Evolutionary conservation across 2,113 vertebrate species (phyloP), one percentile per base, ranked within the genome.

Genomic region (Jaculus jaculus): DNA sequence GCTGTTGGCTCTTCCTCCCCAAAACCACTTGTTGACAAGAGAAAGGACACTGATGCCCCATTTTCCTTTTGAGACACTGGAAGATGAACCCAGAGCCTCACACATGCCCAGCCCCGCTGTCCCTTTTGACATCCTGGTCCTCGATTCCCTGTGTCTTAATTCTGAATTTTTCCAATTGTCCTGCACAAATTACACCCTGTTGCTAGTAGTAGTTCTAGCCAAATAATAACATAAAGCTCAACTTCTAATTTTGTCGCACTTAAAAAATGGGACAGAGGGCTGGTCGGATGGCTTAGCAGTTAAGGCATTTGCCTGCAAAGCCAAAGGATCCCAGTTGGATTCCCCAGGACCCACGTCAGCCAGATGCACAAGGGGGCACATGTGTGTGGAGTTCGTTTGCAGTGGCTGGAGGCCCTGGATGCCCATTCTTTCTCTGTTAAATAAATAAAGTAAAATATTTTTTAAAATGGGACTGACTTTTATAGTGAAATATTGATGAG

Each of bases 221-320:
- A 34, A 85, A 34, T 8, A 23, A 92, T 74, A 93, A 37, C 32
- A 54, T 20, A 11, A 83, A 90, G 54, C 54, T 91, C 61, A 61
- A 30, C 66, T 68, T 78, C 79, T 90, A 82, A 51, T 83, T 89
- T 74, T 51, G 37, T 42, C 24, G 71, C 71, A 39, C 63, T 74
- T 77, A 28, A 7, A 71, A 17, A 18, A 11, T n/a, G 32, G 8
- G 23, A 28, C 20, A n/a, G n/a, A n/a, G n/a, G n/a, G n/a, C n/a
- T n/a, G n/a, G n/a, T n/a, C n/a, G n/a, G n/a, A n/a, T n/a, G n/a
- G n/a, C n/a, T n/a, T n/a, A n/a, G n/a, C n/a, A n/a, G n/a, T n/a
- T n/a, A n/a, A n/a, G n/a, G n/a, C n/a, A n/a, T n/a, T n/a, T n/a
- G n/a, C n/a, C n/a, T n/a, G n/a, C n/a, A n/a, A n/a, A n/a, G n/a